Evolutionary conservation across 2,113 vertebrate species (phyloP), one percentile per base, ranked within the genome.

Genomic region (Otocyon megalotis): DNA sequence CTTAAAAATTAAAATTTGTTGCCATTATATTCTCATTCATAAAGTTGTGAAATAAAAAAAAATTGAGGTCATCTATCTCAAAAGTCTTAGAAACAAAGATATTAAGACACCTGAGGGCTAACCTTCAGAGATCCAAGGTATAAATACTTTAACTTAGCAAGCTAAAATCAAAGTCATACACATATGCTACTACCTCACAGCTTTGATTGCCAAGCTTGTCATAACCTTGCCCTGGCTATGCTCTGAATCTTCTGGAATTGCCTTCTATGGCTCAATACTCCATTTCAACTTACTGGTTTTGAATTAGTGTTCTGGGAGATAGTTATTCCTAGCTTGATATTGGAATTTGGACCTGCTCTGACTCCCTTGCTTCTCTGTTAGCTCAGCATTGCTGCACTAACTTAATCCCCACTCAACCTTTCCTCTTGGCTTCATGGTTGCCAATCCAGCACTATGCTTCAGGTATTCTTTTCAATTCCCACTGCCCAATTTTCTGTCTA

Each of bases 1-100:
- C 98, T 98, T 98, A 98, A 90, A 89, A 53, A 83, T 50, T 77
- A 32, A 90, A 72, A 84, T 35, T 67, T 62, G 4, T 24, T 94
- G 26, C 69, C 50, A 87, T 63, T 88, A 85, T 63, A 97, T 56
- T 69, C 22, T 92, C 86, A 81, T 77, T 92, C 26, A 83, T 95
- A 53, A 80, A 86, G 82, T 24, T 90, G 2, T 71, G 15, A 28
- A 86, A 91, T 22, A 93, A 63, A 86, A 79, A 87, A 17, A 50
- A 35, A 74, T n/a, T 86, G 19, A 92, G 11, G 63, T 69, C 58
- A 88, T 92, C 20, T 48, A 82, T 67, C 24, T 90, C 32, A 90
- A 76, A 65, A 58, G 3, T 76, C 22, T 95, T 65, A 24, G 37
- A 85, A 94, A 82, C 48, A 92, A 67, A 97, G 65, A 58, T 81